Evolutionary conservation across 2,797 vertebrate species (phyloP).

Genomic region (Sandelia bainsii): DNA sequence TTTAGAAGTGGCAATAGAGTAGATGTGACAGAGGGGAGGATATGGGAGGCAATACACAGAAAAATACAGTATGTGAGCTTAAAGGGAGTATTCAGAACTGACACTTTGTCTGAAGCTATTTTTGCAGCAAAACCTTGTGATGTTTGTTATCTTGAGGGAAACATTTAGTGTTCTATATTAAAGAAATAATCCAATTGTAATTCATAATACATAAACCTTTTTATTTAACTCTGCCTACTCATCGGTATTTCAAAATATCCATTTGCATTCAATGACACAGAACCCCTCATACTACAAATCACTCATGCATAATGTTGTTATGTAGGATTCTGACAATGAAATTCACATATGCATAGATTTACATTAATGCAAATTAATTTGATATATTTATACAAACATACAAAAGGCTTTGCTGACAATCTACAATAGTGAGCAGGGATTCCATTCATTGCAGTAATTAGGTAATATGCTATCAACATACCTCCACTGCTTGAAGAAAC

Average conservation of each 20-base stretch:
- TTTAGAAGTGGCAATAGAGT: not conserved
- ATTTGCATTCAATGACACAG: not conserved
- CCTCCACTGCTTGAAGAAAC: slow-evolving; percentile 8
- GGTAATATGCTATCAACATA: not conserved
- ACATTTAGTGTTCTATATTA: not conserved
- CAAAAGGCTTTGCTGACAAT: too few species aligned
- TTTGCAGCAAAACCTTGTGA: not conserved
- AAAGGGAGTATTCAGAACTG: not conserved
- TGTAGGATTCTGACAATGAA: not conserved
- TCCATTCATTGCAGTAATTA: not conserved
- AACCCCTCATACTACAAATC: too few species aligned
- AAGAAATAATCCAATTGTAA: not conserved
- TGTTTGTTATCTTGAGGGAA: not conserved
- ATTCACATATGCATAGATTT: not conserved
- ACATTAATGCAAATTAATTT: not conserved
- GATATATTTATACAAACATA: not conserved
- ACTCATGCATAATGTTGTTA: too few species aligned
- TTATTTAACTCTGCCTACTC: not conserved
- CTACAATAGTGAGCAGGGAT: not conserved
- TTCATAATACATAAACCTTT: not conserved
- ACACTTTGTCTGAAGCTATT: not conserved
- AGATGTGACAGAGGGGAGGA: not conserved
- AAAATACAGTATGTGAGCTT: not conserved
- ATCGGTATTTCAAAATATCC: slow-evolving; percentile 12
- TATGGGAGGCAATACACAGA: not conserved